Evolutionary conservation across 2,113 vertebrate species (phyloP).

Genomic region (Phrynocephalus versicolor): DNA sequence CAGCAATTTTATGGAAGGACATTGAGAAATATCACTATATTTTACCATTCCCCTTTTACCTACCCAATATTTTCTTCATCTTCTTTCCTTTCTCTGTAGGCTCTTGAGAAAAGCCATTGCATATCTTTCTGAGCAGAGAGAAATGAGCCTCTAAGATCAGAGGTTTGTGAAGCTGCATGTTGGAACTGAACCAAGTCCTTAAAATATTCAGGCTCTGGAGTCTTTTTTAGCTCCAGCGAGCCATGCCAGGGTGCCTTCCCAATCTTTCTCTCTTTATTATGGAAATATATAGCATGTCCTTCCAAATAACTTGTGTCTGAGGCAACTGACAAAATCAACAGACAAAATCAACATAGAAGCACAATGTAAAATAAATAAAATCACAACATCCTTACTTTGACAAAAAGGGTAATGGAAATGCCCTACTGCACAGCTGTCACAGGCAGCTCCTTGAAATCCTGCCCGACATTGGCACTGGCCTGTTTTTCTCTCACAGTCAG

Average conservation of each 20-base stretch:
- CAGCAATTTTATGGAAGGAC: neutral
- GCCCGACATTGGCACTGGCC: slow-evolving; percentile 58
- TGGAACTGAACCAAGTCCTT: neutral
- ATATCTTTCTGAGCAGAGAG: neutral
- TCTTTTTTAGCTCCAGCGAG: neutral
- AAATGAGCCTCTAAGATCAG: neutral
- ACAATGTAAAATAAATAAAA: neutral
- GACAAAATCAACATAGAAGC: neutral
- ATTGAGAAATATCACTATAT: neutral
- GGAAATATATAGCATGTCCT: neutral
- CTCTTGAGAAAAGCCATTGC: neutral
- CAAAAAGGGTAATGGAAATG: slow-evolving; percentile 68
- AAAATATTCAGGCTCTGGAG: neutral
- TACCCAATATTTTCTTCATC: neutral
- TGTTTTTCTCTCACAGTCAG: slow-evolving; percentile 25
- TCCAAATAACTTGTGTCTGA: neutral
- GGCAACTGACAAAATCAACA: neutral
- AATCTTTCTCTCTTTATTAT: neutral
- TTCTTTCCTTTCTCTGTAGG: neutral
- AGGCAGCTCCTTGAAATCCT: slow-evolving; percentile 59
- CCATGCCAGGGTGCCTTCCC: neutral
- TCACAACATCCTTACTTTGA: slow-evolving; percentile 53
- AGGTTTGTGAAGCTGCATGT: neutral
- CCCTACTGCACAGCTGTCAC: slow-evolving; percentile 57
- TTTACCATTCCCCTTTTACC: neutral